Evolutionary conservation across 2,888 invertebrate genomes (phyloP).

Genomic region (Cenopis cana): DNA sequence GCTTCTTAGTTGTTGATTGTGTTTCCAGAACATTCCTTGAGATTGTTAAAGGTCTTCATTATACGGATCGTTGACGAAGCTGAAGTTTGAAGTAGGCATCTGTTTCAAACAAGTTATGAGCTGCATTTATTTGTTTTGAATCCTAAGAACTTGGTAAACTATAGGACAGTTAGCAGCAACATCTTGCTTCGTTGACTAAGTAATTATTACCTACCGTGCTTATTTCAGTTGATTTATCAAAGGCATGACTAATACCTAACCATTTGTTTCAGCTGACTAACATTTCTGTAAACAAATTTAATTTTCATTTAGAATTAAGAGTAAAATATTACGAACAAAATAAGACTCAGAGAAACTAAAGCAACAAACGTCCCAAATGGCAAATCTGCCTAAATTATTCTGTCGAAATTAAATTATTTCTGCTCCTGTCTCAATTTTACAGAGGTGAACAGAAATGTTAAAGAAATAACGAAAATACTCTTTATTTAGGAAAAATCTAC

Average conservation of each 20-base stretch:
- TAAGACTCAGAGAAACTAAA: conserved; percentile 1
- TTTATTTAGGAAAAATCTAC: no score
- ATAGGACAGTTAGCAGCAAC: no score
- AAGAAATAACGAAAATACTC: no score
- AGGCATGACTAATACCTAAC: conserved; percentile 16
- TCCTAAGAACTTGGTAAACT: neutral
- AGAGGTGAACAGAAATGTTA: neutral
- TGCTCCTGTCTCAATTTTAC: neutral
- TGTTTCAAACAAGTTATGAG: neutral
- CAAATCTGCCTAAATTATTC: conserved; percentile 23
- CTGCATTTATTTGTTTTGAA: neutral
- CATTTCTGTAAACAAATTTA: neutral
- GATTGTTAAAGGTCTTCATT: neutral
- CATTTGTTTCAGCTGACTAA: conserved; percentile 5
- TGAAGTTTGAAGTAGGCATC: no score
- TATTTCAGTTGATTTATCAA: conserved; percentile 11
- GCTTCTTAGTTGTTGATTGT: neutral
- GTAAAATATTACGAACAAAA: neutral
- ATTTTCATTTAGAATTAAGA: neutral
- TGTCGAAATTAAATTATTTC: conserved; percentile 18
- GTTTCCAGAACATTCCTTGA: no score
- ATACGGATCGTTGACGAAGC: neutral
- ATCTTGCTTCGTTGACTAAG: conserved; percentile 4
- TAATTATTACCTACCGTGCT: neutral
- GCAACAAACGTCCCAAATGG: neutral